Conservation (phyloP, 2,888 invertebrate species). For the Clepsis dumicolana region DNA sequence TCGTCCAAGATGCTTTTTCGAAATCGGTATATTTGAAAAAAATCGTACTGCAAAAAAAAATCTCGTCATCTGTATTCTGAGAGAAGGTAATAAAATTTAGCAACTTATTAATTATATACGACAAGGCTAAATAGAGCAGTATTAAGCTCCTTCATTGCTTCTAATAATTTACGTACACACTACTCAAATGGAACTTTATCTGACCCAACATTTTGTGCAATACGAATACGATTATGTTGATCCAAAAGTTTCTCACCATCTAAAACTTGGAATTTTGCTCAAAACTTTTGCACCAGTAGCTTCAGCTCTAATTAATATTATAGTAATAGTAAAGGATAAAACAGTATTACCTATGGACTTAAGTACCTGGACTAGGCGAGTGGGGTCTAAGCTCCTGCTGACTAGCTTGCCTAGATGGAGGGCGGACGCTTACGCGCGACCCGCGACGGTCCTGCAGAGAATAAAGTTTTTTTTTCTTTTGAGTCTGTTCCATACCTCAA, state of each 20-base stretch:
- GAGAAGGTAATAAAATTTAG: no score
- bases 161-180: no score
- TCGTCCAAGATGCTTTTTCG: not conserved
- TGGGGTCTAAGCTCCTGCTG: constrained; percentile 94
- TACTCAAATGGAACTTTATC: not conserved
- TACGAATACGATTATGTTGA: not conserved
- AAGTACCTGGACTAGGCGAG: constrained; percentile 90
- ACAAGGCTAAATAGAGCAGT: no score
- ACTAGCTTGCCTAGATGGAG: constrained; percentile 94
- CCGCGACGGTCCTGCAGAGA: constrained; percentile 89
- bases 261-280: not conserved
- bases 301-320: constrained; percentile 6
- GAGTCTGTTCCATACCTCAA: no score
- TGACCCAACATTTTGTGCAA: not conserved
- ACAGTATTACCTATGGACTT: constrained; percentile 37
- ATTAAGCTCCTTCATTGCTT: no score
- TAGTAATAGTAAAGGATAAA: constrained; percentile 25
- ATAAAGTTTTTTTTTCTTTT: not conserved
- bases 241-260: not conserved
- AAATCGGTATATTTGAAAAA: not conserved
- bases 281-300: constrained; percentile 2
- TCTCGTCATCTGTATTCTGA: not conserved
- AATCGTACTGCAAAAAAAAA: not conserved
- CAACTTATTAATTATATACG: no score
- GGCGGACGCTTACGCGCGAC: constrained; percentile 91